Evolutionary conservation across 2,113 vertebrate genomes (phyloP), one percentile per base, ranked within the genome.

Genomic region (Phaethornis superciliosus): DNA sequence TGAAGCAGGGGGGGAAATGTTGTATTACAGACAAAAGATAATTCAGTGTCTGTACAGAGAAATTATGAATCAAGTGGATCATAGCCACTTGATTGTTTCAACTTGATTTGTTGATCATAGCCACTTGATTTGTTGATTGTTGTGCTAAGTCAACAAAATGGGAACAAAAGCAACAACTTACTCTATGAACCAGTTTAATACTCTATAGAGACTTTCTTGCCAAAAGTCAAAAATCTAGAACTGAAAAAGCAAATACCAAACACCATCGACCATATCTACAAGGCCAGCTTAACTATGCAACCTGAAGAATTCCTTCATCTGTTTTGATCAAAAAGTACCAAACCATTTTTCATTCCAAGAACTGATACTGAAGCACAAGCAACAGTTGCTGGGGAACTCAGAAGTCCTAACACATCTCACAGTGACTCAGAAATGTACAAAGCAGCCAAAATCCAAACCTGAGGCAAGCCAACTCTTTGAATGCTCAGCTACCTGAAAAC

Each of bases 401-500:
- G 24, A 52, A 74, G 44, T 37, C 37, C 16, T 30, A 77, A 74
- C 17, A 59, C 9, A 26, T 15, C 26, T 26, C 0, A 0, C 1
- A 8, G 33, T 1, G 3, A 55, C 27, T 54, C 30, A 28, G 4
- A 81, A 55, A 68, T 2, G 8, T 35, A 59, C 14, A 68, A 46
- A 79, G 62, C 8, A 68, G 44, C 18, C 24, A 81, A 72, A 51
- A 75, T 20, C 8, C 20, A 32, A 85, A 17, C 4, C 37, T 15
- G 22, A 81, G 55, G 17, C 63, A 63, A 85, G 15, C 4, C 65
- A 86, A n/a, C 15, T 28, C 7, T 2, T 20, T 0, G 0, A 46
- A 33, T 11, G 23, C 35, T 74, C n/a, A 78, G 35, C 6, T 47
- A 55, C 32, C 47, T 30, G 20, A 52, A 65, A 68, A 56, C 21